phyloP scores from a whole-genome alignment of 2,888 invertebrate genomes.

The Rhingia rostrata region DNA sequence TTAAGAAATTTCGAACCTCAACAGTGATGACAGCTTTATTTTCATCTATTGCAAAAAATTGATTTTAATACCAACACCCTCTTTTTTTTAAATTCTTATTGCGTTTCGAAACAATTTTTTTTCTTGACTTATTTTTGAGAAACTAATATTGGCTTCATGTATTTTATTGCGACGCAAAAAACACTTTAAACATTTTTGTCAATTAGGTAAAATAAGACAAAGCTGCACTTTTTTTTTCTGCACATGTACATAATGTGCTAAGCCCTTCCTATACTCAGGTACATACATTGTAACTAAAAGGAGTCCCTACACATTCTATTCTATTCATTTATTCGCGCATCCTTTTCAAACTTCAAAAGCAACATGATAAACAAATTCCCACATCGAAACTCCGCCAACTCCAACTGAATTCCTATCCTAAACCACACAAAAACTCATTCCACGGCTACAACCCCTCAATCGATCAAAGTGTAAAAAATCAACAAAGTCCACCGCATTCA shows the following conservation, averaged over 20 bases:
- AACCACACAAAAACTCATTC: slow-evolving; percentile 45
- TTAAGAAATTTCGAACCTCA: no score
- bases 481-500: slow-evolving; percentile 32
- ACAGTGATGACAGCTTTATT: no score
- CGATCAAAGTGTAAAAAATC: slow-evolving; percentile 71
- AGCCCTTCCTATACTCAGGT: not conserved
- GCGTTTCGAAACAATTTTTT: no score
- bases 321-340: slow-evolving; percentile 63
- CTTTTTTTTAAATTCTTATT: no score
- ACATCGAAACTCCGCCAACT: slow-evolving; percentile 29
- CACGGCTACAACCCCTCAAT: slow-evolving; percentile 58
- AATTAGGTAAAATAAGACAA: not conserved
- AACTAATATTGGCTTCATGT: no score
- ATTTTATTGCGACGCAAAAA: no score
- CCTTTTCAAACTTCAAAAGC: slow-evolving; percentile 56
- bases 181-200: not conserved
- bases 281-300: slow-evolving; percentile 29
- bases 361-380: slow-evolving; percentile 53
- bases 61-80: no score
- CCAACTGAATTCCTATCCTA: slow-evolving; percentile 59
- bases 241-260: not conserved
- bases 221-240: not conserved
- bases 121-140: no score
- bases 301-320: slow-evolving; percentile 22
- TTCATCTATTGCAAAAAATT: no score